Base-by-base conservation (phyloP, 2,797 vertebrate genomes). In the Catharus ustulatus region DNA sequence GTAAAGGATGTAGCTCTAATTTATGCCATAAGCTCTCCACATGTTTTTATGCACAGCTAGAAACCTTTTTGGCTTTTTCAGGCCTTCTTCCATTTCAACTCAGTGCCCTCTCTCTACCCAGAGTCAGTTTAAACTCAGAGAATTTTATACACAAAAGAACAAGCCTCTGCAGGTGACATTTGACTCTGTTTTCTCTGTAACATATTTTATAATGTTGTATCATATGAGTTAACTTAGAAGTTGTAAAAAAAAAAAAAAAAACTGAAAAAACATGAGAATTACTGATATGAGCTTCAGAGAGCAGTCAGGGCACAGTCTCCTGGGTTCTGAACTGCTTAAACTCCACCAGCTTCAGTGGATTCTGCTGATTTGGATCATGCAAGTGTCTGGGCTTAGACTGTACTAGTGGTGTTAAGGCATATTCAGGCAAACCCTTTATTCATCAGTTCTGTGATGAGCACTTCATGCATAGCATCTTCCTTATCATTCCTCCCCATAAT, bases 401-500 rank as follows among this genome's bases (percentile, higher is more conserved):
- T 89, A 81, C 36, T 49, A 67, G 66, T 89, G 76, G 40, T 94
- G 95, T 94, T 89, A 78, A 93, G 80, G 85, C 91, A 93, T 57
- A 95, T 94, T 96, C 93, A 96, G 71, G 69, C 91, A 96, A 97
- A 95, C 62, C 85, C 92, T 89, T 90, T 95, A 95, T 95, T 97
- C 93, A 94, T 95, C 95, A 88, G 90, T 92, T 95, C 94, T 89
- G 52, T 94, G 91, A 94, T 96, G 91, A 89, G 92, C 75, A 85
- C 90, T 93, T 92, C 89, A 89, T 67, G 83, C 73, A 9, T 20
- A 85, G 92, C 85, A 55, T 85, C 89, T 81, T 93, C 95, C 88
- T 97, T 97, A 95, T 96, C 90, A 89, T 97, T 97, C 95, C 93
- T 89, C 86, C 84, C 91, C 94, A 95, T 94, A 97, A 95, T 94